phyloP scores from a whole-genome alignment of 2,113 vertebrate species.

The human region DNA sequence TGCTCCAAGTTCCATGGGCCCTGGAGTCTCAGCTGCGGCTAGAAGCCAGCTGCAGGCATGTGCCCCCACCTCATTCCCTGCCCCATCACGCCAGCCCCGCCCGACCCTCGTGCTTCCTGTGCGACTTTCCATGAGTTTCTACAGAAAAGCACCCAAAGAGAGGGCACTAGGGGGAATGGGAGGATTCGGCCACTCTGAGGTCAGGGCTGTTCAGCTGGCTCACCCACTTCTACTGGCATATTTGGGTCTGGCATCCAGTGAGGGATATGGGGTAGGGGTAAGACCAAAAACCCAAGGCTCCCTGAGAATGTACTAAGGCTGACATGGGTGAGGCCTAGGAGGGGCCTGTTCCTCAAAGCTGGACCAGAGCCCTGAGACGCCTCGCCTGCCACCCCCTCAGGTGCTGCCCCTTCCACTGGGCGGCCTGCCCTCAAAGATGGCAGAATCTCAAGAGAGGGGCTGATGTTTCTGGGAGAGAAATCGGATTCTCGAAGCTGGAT shows the following conservation, averaged over 20 bases:
- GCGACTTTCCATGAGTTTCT: neutral
- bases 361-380: neutral
- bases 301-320: neutral
- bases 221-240: neutral
- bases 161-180: neutral
- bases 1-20: neutral
- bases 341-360: neutral
- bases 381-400: neutral
- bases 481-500: neutral
- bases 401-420: neutral
- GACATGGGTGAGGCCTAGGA: neutral
- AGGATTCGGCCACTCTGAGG: neutral
- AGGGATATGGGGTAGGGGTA: neutral
- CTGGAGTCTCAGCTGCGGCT: neutral
- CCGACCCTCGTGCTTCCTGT: neutral
- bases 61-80: neutral
- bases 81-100: neutral
- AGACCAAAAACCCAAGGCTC: neutral
- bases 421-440: neutral
- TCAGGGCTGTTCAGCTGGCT: conserved; percentile 14
- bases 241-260: neutral
- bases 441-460: neutral
- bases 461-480: neutral
- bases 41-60: neutral
- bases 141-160: neutral